Evolutionary conservation across 2,113 vertebrate species (phyloP).

Genomic region (Pristiophorus japonicus): DNA sequence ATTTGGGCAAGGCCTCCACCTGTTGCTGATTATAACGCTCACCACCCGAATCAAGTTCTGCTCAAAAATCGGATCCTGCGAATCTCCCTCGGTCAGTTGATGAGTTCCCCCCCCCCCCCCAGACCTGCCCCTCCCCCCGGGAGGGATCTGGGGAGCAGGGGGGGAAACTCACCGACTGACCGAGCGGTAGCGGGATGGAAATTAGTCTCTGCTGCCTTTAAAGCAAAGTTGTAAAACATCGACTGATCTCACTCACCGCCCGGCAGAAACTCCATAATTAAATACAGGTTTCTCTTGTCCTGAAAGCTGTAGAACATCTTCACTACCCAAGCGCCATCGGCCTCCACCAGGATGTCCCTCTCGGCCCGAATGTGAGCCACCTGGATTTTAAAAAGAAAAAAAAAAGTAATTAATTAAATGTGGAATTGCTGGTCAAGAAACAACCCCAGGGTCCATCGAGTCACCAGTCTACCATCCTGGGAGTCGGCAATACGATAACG

Average conservation of each 20-base stretch:
- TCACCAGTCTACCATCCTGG: background rate
- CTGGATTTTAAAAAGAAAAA: conserved; percentile 48
- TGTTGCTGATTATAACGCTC: too few relatives aligned
- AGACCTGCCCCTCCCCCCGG: too few relatives aligned
- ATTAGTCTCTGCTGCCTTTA: background rate
- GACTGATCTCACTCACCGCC: conserved; percentile 64
- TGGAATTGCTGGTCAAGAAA: background rate
- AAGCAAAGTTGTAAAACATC: background rate
- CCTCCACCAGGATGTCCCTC: conserved; percentile 94
- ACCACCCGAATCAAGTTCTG: too few relatives aligned
- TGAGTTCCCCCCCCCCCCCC: too few relatives aligned
- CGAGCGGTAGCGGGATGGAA: too few relatives aligned
- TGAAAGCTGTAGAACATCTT: conserved; percentile 99
- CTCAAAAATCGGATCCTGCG: too few relatives aligned
- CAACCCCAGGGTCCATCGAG: background rate
- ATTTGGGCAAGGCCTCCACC: too few relatives aligned
- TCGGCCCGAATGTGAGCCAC: conserved; percentile 95
- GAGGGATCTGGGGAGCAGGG: too few relatives aligned
- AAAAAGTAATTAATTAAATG: background rate
- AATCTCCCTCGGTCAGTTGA: too few relatives aligned
- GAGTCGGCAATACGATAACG: background rate
- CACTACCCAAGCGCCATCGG: conserved; percentile 94
- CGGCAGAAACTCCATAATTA: conserved; percentile 98
- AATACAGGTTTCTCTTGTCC: conserved; percentile 95
- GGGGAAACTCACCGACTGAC: too few relatives aligned